phyloP scores from a whole-genome alignment of 2,797 vertebrate species.

The Chiloscyllium punctatum region DNA sequence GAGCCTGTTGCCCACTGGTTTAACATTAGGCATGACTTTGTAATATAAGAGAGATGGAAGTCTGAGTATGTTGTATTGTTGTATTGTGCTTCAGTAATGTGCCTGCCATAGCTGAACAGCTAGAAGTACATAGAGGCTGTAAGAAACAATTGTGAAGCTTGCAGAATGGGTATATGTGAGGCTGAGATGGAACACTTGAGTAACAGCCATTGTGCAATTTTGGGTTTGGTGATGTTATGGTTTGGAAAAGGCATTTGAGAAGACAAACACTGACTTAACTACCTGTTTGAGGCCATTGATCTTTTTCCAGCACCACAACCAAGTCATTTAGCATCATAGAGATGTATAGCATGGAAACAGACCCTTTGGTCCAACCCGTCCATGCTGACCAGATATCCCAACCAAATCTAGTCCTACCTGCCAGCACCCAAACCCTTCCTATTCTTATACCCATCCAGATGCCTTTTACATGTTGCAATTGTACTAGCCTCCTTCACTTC shows the following conservation, averaged over 20 bases:
- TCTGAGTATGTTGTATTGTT: neutral
- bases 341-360: too few relatives aligned
- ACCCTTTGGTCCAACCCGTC: too few relatives aligned
- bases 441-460: too few relatives aligned
- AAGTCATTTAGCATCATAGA: too few relatives aligned
- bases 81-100: neutral
- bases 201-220: neutral
- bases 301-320: neutral
- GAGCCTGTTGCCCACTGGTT: neutral
- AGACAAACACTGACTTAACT: neutral
- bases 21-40: neutral
- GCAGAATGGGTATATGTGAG: neutral
- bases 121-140: neutral
- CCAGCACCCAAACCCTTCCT: too few relatives aligned
- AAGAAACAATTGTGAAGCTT: neutral
- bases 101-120: neutral
- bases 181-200: neutral
- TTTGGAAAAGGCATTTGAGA: neutral
- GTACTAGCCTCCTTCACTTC: too few relatives aligned
- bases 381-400: too few relatives aligned
- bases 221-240: neutral
- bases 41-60: neutral
- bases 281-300: neutral
- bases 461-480: too few relatives aligned
- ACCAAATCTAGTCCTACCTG: too few relatives aligned